A percentile compares a stretch with the other conserved stretches of the same genome.
phyloP scores from a whole-genome alignment of 1,140 invertebrate genomes.

The Drosophila ironensis region DNA sequence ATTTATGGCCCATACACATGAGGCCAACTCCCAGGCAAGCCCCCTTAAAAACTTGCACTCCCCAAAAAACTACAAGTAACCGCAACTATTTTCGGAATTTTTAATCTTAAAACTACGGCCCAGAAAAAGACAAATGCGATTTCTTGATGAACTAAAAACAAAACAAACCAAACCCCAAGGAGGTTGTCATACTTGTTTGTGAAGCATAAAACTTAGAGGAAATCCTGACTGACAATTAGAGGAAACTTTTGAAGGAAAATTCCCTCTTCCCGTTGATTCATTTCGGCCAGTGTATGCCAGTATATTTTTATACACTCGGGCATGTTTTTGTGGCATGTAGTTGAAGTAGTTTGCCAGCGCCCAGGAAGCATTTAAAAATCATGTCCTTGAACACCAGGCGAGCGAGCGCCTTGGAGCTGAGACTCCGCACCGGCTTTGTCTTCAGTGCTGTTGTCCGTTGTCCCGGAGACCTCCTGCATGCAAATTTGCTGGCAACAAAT shows the following conservation, averaged over 20 bases:
- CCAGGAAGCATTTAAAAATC: constrained; percentile 65
- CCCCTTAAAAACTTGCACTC: constrained; percentile 24
- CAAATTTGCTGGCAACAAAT: constrained; percentile 71
- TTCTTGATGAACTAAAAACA: background rate
- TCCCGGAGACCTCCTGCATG: constrained; percentile 52
- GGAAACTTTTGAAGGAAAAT: background rate
- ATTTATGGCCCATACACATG: constrained; percentile 71
- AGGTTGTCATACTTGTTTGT: constrained; percentile 8
- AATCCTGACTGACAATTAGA: background rate
- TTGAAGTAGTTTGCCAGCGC: constrained; percentile 49
- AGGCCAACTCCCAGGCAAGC: constrained; percentile 21
- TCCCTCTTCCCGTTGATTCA: background rate
- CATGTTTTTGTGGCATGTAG: constrained; percentile 25
- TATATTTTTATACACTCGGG: background rate
- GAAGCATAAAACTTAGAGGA: background rate
- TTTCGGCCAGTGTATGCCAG: background rate
- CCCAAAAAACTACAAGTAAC: constrained; percentile 8
- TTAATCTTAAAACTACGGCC: constrained; percentile 20
- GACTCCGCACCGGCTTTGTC: background rate
- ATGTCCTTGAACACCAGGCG: constrained; percentile 62
- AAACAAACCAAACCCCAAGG: background rate
- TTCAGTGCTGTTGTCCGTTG: too few relatives aligned
- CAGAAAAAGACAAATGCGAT: constrained; percentile 1
- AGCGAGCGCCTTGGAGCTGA: background rate
- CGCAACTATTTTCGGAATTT: constrained; percentile 33